A percentile compares a stretch with the other conserved stretches of the same genome.
These are phyloP conservation scores for Dynastes grantii DNA, from an alignment of 2,888 invertebrate species.

Conservation along the genomic window DNA sequence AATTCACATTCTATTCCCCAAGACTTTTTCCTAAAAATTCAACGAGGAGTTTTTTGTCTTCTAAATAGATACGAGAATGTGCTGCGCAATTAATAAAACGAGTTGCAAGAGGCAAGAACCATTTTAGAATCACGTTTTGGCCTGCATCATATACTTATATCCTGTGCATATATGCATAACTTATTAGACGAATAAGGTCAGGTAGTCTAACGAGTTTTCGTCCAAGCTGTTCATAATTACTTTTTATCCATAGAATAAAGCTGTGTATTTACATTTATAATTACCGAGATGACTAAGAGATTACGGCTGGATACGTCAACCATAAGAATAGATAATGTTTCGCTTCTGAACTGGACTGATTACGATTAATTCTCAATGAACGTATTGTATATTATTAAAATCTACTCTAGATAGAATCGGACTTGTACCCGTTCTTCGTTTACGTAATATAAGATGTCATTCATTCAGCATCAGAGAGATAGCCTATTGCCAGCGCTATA, in stretches of 20 bases:
- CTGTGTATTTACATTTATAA: slow-evolving; percentile 26
- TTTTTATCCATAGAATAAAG: slow-evolving; percentile 16
- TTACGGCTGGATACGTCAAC: not conserved
- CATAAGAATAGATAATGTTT: slow-evolving; percentile 16
- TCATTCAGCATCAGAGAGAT: not conserved
- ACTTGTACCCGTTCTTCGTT: slow-evolving; percentile 11
- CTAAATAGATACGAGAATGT: not conserved
- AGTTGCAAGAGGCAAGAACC: not conserved
- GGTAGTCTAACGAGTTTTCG: slow-evolving; percentile 16
- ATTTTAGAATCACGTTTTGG: slow-evolving; percentile 4
- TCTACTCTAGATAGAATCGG: slow-evolving; percentile 6
- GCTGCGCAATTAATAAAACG: slow-evolving; percentile 22
- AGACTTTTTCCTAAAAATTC: no score
- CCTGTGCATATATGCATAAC: not conserved
- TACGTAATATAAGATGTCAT: slow-evolving; percentile 3
- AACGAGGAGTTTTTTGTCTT: no score
- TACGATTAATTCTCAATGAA: not conserved
- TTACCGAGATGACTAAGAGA: slow-evolving; percentile 25
- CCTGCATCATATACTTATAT: not conserved
- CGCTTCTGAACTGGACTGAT: not conserved
- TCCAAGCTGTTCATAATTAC: slow-evolving; percentile 3
- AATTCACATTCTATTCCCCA: no score
- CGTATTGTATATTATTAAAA: slow-evolving; percentile 11
- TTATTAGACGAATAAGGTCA: slow-evolving; percentile 22
- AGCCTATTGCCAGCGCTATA: slow-evolving; percentile 14